These are phyloP conservation scores for Onychostruthus taczanowskii DNA, from an alignment of 2,113 vertebrate genomes.

Conservation along the genomic window DNA sequence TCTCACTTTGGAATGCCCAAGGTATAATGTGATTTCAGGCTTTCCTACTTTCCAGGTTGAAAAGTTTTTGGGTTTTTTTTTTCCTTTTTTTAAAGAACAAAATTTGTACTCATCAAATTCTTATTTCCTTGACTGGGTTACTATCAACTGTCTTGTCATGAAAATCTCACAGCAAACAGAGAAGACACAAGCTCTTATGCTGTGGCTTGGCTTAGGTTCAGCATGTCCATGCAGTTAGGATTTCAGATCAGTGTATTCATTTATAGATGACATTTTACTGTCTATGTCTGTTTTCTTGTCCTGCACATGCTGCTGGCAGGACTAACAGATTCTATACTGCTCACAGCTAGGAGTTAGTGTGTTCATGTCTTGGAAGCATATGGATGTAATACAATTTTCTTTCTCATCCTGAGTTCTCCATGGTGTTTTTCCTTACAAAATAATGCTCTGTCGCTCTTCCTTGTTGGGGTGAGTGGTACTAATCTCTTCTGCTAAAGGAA, in stretches of 20 bases:
- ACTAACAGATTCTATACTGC: not conserved
- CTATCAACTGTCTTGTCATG: not conserved
- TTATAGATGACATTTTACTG: not conserved
- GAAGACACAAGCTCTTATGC: not conserved
- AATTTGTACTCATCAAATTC: not conserved
- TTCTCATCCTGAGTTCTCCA: not conserved
- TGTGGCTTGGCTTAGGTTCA: not conserved
- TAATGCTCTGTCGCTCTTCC: not conserved
- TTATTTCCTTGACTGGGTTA: conserved; percentile 1
- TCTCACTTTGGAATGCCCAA: conserved; percentile 55
- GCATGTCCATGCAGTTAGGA: not conserved
- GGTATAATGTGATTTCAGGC: conserved; percentile 54
- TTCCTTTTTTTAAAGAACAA: not conserved
- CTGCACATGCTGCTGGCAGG: not conserved
- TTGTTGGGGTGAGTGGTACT: not conserved
- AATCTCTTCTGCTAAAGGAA: not conserved
- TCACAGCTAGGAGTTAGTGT: not conserved
- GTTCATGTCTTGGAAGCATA: not conserved
- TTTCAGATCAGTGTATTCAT: not conserved
- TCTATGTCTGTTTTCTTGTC: not conserved
- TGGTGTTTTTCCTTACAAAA: not conserved
- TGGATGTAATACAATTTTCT: not conserved
- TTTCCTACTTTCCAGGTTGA: conserved; percentile 35
- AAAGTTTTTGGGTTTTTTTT: not conserved
- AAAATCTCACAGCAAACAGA: conserved; percentile 9